Conservation (phyloP, 2,113 vertebrate genomes). For the western clawed frog (Xenopus tropicalis) region DNA sequence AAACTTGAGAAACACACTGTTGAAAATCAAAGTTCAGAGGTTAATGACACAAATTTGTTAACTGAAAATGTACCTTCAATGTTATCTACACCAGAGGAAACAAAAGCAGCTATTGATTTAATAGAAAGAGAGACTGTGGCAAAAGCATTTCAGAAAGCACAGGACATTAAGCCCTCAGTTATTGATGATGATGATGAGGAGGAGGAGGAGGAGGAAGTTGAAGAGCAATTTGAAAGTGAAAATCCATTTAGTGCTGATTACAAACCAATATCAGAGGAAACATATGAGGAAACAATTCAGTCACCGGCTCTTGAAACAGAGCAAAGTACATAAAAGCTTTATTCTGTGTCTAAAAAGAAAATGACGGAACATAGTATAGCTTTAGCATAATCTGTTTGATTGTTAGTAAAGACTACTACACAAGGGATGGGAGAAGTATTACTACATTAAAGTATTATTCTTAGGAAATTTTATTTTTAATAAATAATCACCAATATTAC, state of each 20-base stretch:
- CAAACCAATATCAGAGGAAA: constrained; percentile 8
- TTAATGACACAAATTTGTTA: constrained; percentile 50
- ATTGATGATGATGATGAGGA: constrained; percentile 68
- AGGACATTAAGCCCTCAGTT: constrained; percentile 66
- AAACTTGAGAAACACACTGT: constrained; percentile 35
- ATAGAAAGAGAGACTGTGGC: constrained; percentile 45
- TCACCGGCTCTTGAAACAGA: constrained; percentile 64
- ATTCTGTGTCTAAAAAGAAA: not conserved
- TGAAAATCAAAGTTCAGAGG: constrained; percentile 23
- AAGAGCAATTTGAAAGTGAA: constrained; percentile 52
- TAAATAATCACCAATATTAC: not conserved
- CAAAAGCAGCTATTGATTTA: constrained; percentile 35
- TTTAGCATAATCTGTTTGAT: not conserved
- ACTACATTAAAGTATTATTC: not conserved
- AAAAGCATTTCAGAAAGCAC: constrained; percentile 50
- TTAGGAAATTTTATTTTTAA: not conserved
- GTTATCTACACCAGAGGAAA: constrained; percentile 53
- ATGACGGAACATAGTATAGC: accelerated
- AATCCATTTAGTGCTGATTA: constrained; percentile 46
- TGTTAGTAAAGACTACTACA: not conserved
- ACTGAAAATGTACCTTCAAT: constrained; percentile 59
- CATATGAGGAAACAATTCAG: constrained; percentile 49
- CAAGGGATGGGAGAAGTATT: not conserved
- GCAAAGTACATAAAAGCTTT: constrained; percentile 50
- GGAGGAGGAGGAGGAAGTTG: constrained; percentile 53